Evolutionary conservation across 2,888 invertebrate species (phyloP).

Genomic region (Lathronympha strigana): DNA sequence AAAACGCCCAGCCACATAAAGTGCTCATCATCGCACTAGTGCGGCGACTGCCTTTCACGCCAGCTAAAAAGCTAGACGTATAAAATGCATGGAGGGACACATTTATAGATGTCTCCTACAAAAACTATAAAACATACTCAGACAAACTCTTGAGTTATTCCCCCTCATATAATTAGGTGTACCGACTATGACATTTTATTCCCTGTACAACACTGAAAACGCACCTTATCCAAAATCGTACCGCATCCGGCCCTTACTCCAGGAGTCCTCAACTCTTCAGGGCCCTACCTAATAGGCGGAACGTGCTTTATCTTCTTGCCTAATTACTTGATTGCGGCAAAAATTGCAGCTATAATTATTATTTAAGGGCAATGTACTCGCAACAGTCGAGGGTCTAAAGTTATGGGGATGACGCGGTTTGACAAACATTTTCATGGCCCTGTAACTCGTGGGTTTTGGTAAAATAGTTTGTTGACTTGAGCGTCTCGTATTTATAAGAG

Average conservation of each 20-base stretch:
- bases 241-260: constrained; percentile 19
- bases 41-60: no score
- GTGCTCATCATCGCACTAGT: no score
- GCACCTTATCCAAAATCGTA: constrained; percentile 38
- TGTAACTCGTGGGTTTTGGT: not conserved
- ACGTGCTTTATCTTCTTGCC: constrained; percentile 67
- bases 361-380: constrained; percentile 36
- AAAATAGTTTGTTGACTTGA: not conserved
- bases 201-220: constrained; percentile 16
- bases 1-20: no score
- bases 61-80: no score
- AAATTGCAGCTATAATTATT: constrained; percentile 52
- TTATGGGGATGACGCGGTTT: constrained; percentile 17
- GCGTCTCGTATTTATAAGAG: not conserved
- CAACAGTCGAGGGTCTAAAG: constrained; percentile 26
- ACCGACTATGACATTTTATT: no score
- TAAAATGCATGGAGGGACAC: no score
- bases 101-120: no score
- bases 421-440: not conserved
- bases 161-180: no score
- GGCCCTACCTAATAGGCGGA: constrained; percentile 51
- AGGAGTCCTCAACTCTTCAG: constrained; percentile 20
- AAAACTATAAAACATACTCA: no score
- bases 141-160: no score
- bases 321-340: constrained; percentile 59